A percentile compares a stretch with the other conserved stretches of the same genome.
Evolutionary conservation across 2,888 invertebrate genomes (phyloP).

Genomic region (Torymus aiolomorphi): DNA sequence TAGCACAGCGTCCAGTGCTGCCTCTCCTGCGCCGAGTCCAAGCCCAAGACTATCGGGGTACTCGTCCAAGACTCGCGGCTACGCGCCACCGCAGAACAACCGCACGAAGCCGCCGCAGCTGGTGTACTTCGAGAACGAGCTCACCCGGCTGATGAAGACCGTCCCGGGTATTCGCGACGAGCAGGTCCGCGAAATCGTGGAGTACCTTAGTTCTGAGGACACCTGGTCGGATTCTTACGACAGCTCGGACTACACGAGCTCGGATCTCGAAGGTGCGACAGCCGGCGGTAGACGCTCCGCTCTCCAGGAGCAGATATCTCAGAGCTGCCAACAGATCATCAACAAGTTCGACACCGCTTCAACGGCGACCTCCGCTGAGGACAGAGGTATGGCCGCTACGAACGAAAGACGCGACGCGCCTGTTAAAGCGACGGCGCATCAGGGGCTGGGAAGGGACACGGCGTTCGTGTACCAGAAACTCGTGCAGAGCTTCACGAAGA

Average conservation of each 20-base stretch:
- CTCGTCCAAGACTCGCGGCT: constrained; percentile 63
- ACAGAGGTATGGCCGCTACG: background rate
- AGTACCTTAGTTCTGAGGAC: constrained; percentile 93
- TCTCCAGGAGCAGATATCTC: constrained; percentile 89
- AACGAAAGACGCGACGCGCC: constrained; percentile 77
- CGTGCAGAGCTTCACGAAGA: constrained; percentile 89
- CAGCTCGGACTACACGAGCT: constrained; percentile 93
- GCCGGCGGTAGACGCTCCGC: constrained; percentile 81
- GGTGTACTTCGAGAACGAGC: constrained; percentile 91
- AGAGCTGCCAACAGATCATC: constrained; percentile 91
- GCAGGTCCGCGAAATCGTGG: constrained; percentile 93
- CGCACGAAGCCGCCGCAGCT: constrained; percentile 89
- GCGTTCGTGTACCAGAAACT: constrained; percentile 91
- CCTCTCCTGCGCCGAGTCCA: constrained; percentile 79
- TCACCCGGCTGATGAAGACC: constrained; percentile 93
- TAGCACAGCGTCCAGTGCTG: constrained; percentile 66
- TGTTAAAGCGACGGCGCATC: background rate
- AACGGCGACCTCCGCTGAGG: constrained; percentile 29
- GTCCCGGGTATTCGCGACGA: constrained; percentile 94
- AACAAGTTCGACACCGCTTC: constrained; percentile 83
- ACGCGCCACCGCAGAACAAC: constrained; percentile 78
- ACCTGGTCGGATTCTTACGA: constrained; percentile 96
- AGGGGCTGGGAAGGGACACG: constrained; percentile 81
- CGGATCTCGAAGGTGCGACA: constrained; percentile 85
- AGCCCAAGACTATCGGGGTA: constrained; percentile 72